Evolutionary conservation across 2,113 vertebrate species (phyloP).

Genomic region (Dicentrarchus labrax): DNA sequence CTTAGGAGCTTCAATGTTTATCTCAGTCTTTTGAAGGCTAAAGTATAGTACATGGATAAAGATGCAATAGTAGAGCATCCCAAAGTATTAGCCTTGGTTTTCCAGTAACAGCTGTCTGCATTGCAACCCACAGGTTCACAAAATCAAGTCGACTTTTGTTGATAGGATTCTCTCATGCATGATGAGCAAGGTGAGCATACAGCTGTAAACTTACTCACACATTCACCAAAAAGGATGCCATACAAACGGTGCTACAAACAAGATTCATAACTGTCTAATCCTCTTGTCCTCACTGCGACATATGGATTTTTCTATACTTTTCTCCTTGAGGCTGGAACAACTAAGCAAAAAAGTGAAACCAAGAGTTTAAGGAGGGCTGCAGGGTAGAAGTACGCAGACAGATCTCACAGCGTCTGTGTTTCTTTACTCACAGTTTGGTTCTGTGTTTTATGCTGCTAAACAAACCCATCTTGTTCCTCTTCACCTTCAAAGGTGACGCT

Average conservation of each 20-base stretch:
- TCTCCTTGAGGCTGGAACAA: background rate
- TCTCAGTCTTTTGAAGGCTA: background rate
- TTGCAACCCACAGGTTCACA: slow-evolving; percentile 86
- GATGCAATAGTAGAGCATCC: no score
- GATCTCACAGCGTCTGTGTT: slow-evolving; percentile 6
- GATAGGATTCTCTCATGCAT: slow-evolving; percentile 89
- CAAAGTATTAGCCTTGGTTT: background rate
- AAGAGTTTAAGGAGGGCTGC: slow-evolving; percentile 11
- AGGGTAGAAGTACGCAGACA: background rate
- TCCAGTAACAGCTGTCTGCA: background rate
- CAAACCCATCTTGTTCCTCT: slow-evolving; percentile 4
- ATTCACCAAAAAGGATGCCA: background rate
- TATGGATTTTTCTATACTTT: slow-evolving; percentile 1
- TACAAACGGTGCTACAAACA: background rate
- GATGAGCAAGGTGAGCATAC: slow-evolving; percentile 85
- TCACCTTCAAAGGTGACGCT: slow-evolving; percentile 7
- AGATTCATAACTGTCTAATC: background rate
- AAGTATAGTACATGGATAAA: background rate
- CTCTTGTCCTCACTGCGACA: background rate
- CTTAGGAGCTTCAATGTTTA: background rate
- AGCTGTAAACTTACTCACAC: background rate
- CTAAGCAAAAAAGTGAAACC: background rate
- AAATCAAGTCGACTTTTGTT: slow-evolving; percentile 93
- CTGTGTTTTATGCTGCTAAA: background rate
- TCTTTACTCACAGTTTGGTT: slow-evolving; percentile 15